Base-by-base conservation (phyloP, 2,113 vertebrate genomes). In the Thamnaconus septentrionalis region DNA sequence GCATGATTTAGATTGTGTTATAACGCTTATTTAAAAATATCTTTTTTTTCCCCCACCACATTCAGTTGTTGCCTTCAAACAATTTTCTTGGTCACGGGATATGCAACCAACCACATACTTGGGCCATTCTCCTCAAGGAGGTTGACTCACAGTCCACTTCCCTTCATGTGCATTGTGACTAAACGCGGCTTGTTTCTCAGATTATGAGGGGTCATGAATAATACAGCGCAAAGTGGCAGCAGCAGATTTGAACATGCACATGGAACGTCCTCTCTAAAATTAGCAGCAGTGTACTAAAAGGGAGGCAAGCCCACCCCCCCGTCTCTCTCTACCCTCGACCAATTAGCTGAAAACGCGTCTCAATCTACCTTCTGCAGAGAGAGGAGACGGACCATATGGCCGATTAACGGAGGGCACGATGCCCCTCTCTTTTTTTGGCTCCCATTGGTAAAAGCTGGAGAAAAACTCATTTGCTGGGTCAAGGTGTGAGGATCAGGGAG, bases 381-480 rank as follows among this genome's bases (percentile, higher is more conserved):
- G 65, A 71, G 71, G 85, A 56, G 57, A 49, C 69, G 72, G 63
- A 68, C 66, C 90, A 91, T 90, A 89, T 91, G 89, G 86, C 64
- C 79, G 87, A 90, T 91, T 90, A 92, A 87, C 88, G 88, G 80
- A 87, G 79, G 87, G 84, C 39, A 41, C 85, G 81, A 72, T 85
- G 75, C 72, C 89, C 72, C 82, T 77, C 80, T 31, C 18, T 64
- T 78, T 56, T 87, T 81, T 58, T 59, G 31, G 66, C 59, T 78
- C 81, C 82, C 83, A 57, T 84, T 78, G 76, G 82, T 31, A 31
- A 31, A 31, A 87, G 79, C 53, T 70, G 57, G 54, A 59, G 71
- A 76, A 76, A 72, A 78, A 66, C 66, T 39, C 58, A 76, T 59
- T 75, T 85, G 59, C 53, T 66, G 61, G 79, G 80, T 76, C 58